phyloP scores from a whole-genome alignment of 2,113 vertebrate genomes.

The Malurus alboscapulatus region DNA sequence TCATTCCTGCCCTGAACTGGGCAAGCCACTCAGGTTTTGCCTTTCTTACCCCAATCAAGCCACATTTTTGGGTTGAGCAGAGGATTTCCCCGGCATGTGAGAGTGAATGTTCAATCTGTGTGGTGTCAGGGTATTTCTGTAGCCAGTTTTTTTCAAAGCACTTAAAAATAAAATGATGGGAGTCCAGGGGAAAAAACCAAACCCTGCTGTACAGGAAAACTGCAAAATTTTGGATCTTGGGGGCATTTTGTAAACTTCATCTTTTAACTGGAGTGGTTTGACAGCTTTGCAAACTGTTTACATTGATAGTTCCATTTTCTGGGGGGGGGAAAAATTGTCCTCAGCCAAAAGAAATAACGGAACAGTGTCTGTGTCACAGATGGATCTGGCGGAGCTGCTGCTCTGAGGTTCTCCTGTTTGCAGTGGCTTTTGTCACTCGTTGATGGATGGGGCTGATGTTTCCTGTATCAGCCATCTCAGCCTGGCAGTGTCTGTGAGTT shows the following conservation, averaged over 20 bases:
- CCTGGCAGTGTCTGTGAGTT: not conserved
- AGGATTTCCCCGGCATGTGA: not conserved
- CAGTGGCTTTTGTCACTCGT: not conserved
- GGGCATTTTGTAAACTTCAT: not conserved
- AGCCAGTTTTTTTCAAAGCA: not conserved
- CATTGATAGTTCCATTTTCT: not conserved
- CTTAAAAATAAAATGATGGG: not conserved
- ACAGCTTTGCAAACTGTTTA: constrained; percentile 28
- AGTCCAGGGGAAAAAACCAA: not conserved
- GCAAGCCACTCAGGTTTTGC: not conserved
- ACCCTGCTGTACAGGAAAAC: not conserved
- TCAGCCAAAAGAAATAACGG: not conserved
- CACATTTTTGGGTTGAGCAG: not conserved
- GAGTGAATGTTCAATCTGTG: not conserved
- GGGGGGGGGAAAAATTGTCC: not conserved
- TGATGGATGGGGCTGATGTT: not conserved
- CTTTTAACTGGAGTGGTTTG: not conserved
- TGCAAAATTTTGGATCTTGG: not conserved
- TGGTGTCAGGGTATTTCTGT: not conserved
- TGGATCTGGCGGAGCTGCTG: not conserved
- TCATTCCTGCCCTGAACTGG: not conserved
- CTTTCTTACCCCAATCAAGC: not conserved
- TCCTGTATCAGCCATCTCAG: not conserved
- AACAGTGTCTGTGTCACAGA: not conserved
- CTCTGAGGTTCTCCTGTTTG: not conserved